These are phyloP conservation scores for Neodiprion virginianus DNA, from an alignment of 1,140 invertebrate species.

Conservation along the genomic window DNA sequence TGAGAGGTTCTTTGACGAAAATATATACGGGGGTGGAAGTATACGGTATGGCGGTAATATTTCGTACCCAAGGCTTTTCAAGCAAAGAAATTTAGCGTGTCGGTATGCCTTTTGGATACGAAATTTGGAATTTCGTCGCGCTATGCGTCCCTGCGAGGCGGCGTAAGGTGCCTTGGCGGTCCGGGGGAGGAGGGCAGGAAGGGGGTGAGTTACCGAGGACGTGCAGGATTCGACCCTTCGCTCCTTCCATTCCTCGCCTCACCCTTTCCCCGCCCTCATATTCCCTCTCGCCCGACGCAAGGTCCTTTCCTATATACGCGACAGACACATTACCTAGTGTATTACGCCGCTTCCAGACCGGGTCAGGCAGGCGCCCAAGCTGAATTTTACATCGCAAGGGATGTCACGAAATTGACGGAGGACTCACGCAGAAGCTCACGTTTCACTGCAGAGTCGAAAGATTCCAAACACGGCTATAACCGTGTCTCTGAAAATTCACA, in stretches of 20 bases:
- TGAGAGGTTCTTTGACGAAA: not conserved
- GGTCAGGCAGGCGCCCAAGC: conserved; percentile 35
- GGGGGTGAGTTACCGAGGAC: conserved; percentile 51
- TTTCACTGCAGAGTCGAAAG: too few relatives aligned
- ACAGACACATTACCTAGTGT: conserved; percentile 47
- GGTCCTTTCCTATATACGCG: conserved; percentile 33
- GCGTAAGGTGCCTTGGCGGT: conserved; percentile 7
- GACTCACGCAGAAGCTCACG: not conserved
- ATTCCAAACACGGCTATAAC: too few relatives aligned
- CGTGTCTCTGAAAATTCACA: too few relatives aligned
- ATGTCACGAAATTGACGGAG: not conserved
- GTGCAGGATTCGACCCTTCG: conserved; percentile 56
- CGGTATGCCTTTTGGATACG: not conserved
- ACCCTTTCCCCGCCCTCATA: conserved; percentile 36
- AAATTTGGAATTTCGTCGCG: conserved; percentile 8
- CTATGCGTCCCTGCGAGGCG: conserved; percentile 16
- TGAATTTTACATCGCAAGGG: conserved; percentile 43
- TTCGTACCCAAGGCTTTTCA: not conserved
- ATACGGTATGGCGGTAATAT: not conserved
- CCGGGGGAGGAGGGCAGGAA: conserved; percentile 22
- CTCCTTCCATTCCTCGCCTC: conserved; percentile 40
- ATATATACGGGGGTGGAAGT: not conserved
- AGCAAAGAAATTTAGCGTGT: not conserved
- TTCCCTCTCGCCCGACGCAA: conserved; percentile 15
- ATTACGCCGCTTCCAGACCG: conserved; percentile 37